Evolutionary conservation across 2,888 invertebrate species (phyloP), one percentile per base, ranked within the genome.

Genomic region (Phorcus lineatus): DNA sequence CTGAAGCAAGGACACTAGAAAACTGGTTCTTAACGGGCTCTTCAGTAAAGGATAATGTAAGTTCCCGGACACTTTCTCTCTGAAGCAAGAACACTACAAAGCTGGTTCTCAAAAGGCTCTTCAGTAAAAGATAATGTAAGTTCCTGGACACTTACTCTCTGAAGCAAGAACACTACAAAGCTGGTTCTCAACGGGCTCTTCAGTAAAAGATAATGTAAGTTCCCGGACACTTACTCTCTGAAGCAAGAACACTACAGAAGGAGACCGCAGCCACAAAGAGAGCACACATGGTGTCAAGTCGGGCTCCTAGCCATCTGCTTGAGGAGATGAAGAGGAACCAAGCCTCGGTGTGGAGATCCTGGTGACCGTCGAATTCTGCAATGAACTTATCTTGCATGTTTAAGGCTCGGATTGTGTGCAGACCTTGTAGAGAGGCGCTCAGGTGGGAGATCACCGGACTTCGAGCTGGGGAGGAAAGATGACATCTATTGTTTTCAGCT

Each of bases 391-490:
- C 95, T 91, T 97, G 96, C 0, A 97, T 97, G 9, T 95, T 95
- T 91, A 97, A 98, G 0, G 98, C 97, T 79, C 99, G 95, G 74
- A 99, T 98, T 0, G 98, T 98, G 0, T 97, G 95, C 83, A 99
- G 94, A 0, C 99, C 99, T 92, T 97, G 96, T 6, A 99, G 94
- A 0, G 97, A 96, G 36, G 98, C 96, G 90, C 96, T 97, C 89
- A 99, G 94, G 91, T 98, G 98, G 1, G 97, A 96, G 94, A 98
- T 99, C n/a, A 99, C 97, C 0, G 99, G 99, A 89, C 98, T 98
- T 82, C 98, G 96, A 84, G 96, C 97, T 97, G 94, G 13, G 7
- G 47, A 13, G 13, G 47, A 47, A 13, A 47, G 47, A 47, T 9
- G 7, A 47, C 47, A 47, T 47, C 13, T 9, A 13, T 47, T 11